These are phyloP conservation scores for Aleiodes sp. DNA, from an alignment of 1,140 invertebrate species.

Conservation along the genomic window DNA sequence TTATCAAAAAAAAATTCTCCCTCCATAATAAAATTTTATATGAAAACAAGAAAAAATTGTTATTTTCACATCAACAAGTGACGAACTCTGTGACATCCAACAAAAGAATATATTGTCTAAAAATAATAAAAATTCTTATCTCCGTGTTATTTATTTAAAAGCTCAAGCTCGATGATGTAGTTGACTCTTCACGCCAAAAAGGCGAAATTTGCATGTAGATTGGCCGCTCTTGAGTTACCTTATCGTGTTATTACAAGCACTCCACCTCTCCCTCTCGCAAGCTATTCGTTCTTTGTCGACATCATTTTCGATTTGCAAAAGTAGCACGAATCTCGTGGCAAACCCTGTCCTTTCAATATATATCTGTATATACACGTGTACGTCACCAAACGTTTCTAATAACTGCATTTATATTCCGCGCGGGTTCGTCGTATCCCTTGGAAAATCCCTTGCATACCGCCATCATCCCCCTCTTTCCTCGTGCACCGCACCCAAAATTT, in stretches of 20 bases:
- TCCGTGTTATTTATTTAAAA: background rate
- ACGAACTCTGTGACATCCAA: no score
- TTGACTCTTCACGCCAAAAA: constrained; percentile 21
- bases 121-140: no score
- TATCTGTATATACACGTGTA: constrained; percentile 6
- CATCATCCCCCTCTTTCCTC: constrained; percentile 33
- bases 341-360: background rate
- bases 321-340: constrained; percentile 3
- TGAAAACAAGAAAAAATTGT: no score
- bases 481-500: constrained; percentile 23
- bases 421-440: constrained; percentile 33
- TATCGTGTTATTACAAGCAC: constrained; percentile 39
- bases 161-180: background rate
- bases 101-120: no score
- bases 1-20: no score
- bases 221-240: constrained; percentile 33
- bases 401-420: constrained; percentile 57
- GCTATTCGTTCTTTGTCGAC: constrained; percentile 28
- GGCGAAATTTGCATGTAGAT: constrained; percentile 39
- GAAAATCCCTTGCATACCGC: constrained; percentile 46
- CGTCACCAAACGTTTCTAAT: constrained; percentile 47
- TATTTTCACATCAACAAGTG: no score
- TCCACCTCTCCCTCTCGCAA: background rate
- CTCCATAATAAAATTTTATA: no score
- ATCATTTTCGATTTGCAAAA: constrained; percentile 26